A percentile compares a stretch with the other conserved stretches of the same genome.
phyloP scores from a whole-genome alignment of 2,113 vertebrate genomes.

The Spea bombifrons region DNA sequence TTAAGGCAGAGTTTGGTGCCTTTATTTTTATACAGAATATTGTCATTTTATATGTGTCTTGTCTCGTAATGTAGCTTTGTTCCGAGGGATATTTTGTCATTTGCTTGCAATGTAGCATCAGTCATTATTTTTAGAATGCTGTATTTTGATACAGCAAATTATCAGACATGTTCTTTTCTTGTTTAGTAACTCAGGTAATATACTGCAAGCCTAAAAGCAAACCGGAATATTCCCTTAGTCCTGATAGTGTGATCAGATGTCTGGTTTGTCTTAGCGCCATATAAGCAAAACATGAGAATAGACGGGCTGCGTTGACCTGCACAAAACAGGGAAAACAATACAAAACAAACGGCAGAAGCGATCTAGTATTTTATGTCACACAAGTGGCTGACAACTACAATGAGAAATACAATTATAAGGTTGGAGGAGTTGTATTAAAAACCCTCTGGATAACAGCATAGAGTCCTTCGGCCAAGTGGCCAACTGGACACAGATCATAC shows the following conservation, averaged over 20 bases:
- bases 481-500: too few relatives aligned
- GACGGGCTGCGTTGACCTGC: background rate
- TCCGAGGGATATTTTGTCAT: conserved; percentile 51
- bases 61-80: conserved; percentile 51
- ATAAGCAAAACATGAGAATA: background rate
- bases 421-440: too few relatives aligned
- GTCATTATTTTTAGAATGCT: conserved; percentile 49
- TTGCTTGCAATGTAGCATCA: conserved; percentile 56
- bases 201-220: conserved; percentile 64
- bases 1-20: conserved; percentile 33
- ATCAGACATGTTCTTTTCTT: conserved; percentile 46
- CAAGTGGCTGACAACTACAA: too few relatives aligned
- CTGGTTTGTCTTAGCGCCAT: background rate
- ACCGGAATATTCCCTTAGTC: conserved; percentile 54
- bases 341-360: background rate
- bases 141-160: background rate
- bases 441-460: too few relatives aligned
- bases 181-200: conserved; percentile 72
- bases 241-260: conserved; percentile 3
- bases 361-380: background rate
- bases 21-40: conserved; percentile 54
- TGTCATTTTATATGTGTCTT: conserved; percentile 47
- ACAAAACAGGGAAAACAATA: background rate
- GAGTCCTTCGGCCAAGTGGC: too few relatives aligned
- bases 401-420: too few relatives aligned